Base-by-base conservation (phyloP, 2,888 invertebrate genomes). In the Alsophila aescularia region DNA sequence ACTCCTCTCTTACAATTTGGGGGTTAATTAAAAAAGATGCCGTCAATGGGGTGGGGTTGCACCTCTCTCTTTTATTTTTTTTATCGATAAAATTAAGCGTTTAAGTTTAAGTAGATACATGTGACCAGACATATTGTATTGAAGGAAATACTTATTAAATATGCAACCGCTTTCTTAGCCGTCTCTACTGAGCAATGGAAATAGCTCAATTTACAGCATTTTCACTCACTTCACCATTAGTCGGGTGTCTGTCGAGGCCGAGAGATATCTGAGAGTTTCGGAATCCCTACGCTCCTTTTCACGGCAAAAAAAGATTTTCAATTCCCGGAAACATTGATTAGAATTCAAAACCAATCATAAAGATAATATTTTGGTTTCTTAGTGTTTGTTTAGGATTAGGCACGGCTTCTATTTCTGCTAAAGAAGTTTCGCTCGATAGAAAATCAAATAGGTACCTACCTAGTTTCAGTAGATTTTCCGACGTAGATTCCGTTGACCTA, bases 261-360 rank as follows among this genome's bases (percentile, higher is more conserved):
- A 62, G 63, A 64, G 66, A 70, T 66, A 60, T 58, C 53, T 58
- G 3, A 63, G 13, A 16, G 58, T 24, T 56, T 62, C 7, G 8
- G 24, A n/a, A 16, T 39, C 27, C 16, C 27, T 14, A n/a, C 35
- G 63, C 58, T 58, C 53, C 55, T 60, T 59, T 69, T 69, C 43
- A 52, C 58, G 13, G 40, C 42, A 70, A 77, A 76, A 73, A 75
- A 66, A 68, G 65, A 69, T 68, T 72, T 62, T 48, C 55, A 51
- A 61, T 71, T 60, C 66, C 60, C 60, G 54, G 50, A 66, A 72
- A 70, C 58, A 72, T 70, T 68, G 66, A 69, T 69, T 65, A 64
- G 67, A 72, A 71, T 69, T 72, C 60, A 66, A 68, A 70, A 73
- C 59, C 66, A 71, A 74, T 72, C 69, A 70, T 57, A n/a, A n/a